A percentile compares a stretch with the other conserved stretches of the same genome.
Conservation (phyloP, 2,113 vertebrate species). For the Istiophorus platypterus region DNA sequence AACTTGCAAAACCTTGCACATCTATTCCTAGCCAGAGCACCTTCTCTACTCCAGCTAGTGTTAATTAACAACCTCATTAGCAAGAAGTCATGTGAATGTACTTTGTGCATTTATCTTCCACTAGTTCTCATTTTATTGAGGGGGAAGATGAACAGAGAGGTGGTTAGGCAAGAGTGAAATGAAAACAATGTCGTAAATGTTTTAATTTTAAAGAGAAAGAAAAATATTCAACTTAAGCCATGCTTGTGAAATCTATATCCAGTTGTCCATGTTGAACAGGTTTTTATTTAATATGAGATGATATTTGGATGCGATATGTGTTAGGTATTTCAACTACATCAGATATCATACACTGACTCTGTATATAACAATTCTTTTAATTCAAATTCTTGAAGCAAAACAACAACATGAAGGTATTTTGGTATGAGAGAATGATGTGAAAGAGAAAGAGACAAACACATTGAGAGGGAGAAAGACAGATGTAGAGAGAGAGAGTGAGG, state of each 20-base stretch:
- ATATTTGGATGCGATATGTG: conserved; percentile 60
- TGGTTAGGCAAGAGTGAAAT: conserved; percentile 42
- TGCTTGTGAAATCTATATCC: conserved; percentile 56
- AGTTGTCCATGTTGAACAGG: conserved; percentile 43
- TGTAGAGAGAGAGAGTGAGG: conserved; percentile 18
- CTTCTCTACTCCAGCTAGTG: conserved; percentile 77
- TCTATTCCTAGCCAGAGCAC: conserved; percentile 82
- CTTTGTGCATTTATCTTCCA: conserved; percentile 66
- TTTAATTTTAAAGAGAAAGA: conserved; percentile 52
- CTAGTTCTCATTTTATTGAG: conserved; percentile 54
- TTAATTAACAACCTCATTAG: conserved; percentile 84
- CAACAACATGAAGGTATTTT: conserved; percentile 26
- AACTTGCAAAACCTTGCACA: conserved; percentile 78
- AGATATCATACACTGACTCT: conserved; percentile 50
- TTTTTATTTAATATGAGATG: conserved; percentile 61
- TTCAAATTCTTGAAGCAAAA: conserved; percentile 56
- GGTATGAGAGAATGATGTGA: conserved; percentile 48
- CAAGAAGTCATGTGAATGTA: conserved; percentile 69
- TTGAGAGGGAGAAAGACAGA: neutral
- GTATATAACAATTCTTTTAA: conserved; percentile 43
- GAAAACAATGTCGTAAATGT: conserved; percentile 66
- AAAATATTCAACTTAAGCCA: conserved; percentile 68
- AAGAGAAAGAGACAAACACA: conserved; percentile 7
- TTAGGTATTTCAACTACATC: conserved; percentile 46
- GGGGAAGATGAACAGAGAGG: conserved; percentile 32